Percentiles rank a stretch among this genome's conserved stretches.
phyloP scores from a whole-genome alignment of 2,888 invertebrate genomes.

The Panopea generosa region DNA sequence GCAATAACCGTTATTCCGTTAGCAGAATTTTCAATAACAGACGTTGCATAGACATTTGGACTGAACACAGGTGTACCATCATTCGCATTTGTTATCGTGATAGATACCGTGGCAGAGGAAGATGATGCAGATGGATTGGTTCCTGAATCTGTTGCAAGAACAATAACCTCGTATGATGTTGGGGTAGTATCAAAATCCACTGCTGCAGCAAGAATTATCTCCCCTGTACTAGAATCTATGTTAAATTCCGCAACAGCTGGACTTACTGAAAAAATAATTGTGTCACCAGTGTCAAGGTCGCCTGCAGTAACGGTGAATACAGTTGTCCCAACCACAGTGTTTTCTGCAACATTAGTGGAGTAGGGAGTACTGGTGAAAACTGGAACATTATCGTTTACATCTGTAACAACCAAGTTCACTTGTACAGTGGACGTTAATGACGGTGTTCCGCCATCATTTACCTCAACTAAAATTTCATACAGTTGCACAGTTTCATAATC shows the following conservation, averaged over 20 bases:
- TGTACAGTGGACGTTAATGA: conserved; percentile 63
- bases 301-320: conserved; percentile 67
- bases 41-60: conserved; percentile 65
- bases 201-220: conserved; percentile 43
- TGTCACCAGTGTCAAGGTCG: conserved; percentile 66
- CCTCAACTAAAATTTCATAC: conserved; percentile 66
- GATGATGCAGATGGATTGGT: conserved; percentile 36
- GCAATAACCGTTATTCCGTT: conserved; percentile 57
- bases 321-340: conserved; percentile 50
- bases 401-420: conserved; percentile 64
- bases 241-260: conserved; percentile 57
- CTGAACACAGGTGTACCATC: conserved; percentile 77
- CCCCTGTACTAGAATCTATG: conserved; percentile 63
- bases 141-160: conserved; percentile 64
- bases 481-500: conserved; percentile 71
- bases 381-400: conserved; percentile 78
- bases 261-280: conserved; percentile 63
- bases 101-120: conserved; percentile 67
- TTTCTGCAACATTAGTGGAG: conserved; percentile 59
- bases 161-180: conserved; percentile 44
- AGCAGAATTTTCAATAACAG: conserved; percentile 66
- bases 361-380: conserved; percentile 64
- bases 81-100: conserved; percentile 75
- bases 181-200: conserved; percentile 62
- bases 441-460: conserved; percentile 68